Evolutionary conservation across 2,113 vertebrate species (phyloP).

Genomic region (Scophthalmus maximus): DNA sequence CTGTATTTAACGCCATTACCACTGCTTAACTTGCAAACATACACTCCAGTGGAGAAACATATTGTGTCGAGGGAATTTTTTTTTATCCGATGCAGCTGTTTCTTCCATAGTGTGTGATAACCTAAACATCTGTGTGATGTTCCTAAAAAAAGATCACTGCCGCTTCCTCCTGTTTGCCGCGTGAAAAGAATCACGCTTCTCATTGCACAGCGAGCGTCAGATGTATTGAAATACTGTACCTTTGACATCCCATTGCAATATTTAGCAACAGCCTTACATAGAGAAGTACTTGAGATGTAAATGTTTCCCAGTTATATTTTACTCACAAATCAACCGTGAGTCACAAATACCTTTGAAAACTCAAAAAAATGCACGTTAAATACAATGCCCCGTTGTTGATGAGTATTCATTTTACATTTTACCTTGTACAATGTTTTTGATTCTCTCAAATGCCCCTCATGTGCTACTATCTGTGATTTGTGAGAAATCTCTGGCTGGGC

Average conservation of each 20-base stretch:
- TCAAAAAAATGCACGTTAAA: background rate
- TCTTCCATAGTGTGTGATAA: conserved; percentile 6
- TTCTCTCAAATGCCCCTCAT: conserved; percentile 42
- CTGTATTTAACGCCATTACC: background rate
- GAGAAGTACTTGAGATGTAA: background rate
- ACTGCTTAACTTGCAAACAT: conserved; percentile 10
- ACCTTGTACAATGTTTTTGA: conserved; percentile 4
- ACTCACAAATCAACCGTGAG: conserved; percentile 8
- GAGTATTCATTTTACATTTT: conserved; percentile 13
- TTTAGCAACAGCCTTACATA: background rate
- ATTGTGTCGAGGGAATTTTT: background rate
- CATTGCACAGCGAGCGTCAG: conserved; percentile 7
- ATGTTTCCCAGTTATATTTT: background rate
- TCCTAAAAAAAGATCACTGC: background rate
- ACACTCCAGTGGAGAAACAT: background rate
- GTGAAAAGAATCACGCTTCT: conserved; percentile 7
- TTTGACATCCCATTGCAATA: background rate
- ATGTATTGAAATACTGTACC: background rate
- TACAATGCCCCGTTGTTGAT: background rate
- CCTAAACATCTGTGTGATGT: too few species aligned
- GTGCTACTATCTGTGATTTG: conserved; percentile 23
- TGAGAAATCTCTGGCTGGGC: conserved; percentile 35
- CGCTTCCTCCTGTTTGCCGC: too few species aligned
- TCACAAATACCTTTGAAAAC: background rate
- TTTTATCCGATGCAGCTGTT: too few species aligned